Percentiles rank a stretch among this genome's conserved stretches.
phyloP scores from a whole-genome alignment of 2,888 invertebrate genomes.

The Leucoma salicis region DNA sequence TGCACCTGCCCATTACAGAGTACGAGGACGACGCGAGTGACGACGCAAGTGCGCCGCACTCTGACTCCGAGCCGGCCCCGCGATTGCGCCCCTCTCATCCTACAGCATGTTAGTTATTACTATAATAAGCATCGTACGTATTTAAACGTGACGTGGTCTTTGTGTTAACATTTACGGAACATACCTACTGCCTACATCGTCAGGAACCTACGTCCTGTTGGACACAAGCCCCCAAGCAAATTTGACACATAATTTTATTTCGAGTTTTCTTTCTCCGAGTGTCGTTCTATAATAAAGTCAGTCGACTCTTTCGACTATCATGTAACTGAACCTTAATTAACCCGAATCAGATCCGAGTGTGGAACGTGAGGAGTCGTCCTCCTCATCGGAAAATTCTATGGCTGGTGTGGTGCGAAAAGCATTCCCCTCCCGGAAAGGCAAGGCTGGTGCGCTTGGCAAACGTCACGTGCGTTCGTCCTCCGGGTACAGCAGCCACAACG shows the following conservation, averaged over 20 bases:
- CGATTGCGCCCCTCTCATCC: constrained; percentile 65
- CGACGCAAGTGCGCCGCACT: constrained; percentile 82
- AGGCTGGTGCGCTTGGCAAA: constrained; percentile 85
- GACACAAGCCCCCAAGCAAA: no score
- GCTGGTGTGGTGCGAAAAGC: constrained; percentile 86
- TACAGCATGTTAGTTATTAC: constrained; percentile 64
- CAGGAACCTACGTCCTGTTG: no score
- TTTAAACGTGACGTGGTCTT: no score
- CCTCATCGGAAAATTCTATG: constrained; percentile 89
- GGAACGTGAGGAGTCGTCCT: constrained; percentile 89
- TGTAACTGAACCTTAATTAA: no score
- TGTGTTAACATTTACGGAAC: no score
- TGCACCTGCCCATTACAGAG: constrained; percentile 96
- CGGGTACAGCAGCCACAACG: constrained; percentile 92
- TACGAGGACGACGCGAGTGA: constrained; percentile 93
- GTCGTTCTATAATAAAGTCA: no score
- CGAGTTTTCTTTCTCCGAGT: no score
- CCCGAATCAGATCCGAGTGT: constrained; percentile 80
- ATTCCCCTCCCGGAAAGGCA: constrained; percentile 86
- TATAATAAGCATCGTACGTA: no score
- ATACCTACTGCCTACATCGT: no score
- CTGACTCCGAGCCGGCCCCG: constrained; percentile 72
- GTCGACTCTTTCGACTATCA: no score
- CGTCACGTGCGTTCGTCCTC: constrained; percentile 89
- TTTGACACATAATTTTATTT: no score